Percentiles rank a stretch among this genome's conserved stretches.
Evolutionary conservation across 2,888 invertebrate species (phyloP).

Genomic region (Labia minor): DNA sequence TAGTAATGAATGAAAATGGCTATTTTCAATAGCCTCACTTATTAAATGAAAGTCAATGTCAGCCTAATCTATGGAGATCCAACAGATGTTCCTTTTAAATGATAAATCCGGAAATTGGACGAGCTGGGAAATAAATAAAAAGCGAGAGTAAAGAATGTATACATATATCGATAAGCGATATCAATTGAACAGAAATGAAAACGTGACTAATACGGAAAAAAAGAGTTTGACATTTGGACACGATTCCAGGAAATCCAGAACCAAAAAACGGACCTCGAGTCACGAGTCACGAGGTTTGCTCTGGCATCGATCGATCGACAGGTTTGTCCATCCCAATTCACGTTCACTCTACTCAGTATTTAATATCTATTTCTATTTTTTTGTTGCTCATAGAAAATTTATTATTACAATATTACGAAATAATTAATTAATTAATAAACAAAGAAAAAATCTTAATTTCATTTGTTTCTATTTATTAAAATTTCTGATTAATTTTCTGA

Average conservation of each 20-base stretch:
- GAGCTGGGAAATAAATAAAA: too few species aligned
- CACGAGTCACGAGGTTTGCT: slow-evolving; percentile 13
- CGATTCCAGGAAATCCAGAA: background rate
- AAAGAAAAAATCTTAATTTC: too few species aligned
- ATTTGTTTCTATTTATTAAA: too few species aligned
- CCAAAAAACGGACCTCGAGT: background rate
- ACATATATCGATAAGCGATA: background rate
- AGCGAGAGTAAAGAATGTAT: background rate
- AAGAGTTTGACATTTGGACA: background rate
- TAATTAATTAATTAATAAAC: background rate
- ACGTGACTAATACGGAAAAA: background rate
- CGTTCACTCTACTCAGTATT: too few species aligned
- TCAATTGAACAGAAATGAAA: background rate
- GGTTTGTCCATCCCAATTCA: background rate
- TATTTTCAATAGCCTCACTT: background rate
- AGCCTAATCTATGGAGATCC: background rate
- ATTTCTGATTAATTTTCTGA: too few species aligned
- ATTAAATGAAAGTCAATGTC: background rate
- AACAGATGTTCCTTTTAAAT: background rate
- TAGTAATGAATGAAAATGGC: background rate
- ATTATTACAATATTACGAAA: background rate
- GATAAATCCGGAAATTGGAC: background rate
- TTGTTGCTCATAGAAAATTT: too few species aligned
- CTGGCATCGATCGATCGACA: background rate
- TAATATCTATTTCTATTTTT: too few species aligned